Conservation (phyloP, 2,888 invertebrate species). For the Andrena marginata region DNA sequence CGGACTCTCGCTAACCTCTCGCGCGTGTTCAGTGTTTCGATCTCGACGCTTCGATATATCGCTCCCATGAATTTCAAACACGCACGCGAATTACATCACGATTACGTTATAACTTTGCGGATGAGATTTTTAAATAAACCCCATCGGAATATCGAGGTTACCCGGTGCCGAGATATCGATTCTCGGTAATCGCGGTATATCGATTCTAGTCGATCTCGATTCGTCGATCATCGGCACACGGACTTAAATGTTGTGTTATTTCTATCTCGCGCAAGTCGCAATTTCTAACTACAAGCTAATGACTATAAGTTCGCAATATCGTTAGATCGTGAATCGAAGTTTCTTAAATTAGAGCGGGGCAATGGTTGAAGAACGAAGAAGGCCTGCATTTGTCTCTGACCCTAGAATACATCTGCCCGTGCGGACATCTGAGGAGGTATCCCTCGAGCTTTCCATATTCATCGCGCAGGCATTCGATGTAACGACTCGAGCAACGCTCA, state of each 20-base stretch:
- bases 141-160: not conserved
- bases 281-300: too few species aligned
- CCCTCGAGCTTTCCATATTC: conserved; percentile 87
- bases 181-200: too few species aligned
- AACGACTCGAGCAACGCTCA: conserved; percentile 88
- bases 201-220: too few species aligned
- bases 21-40: too few species aligned
- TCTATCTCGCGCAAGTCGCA: too few species aligned
- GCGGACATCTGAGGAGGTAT: conserved; percentile 90
- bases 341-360: conserved; percentile 74
- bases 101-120: not conserved
- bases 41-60: not conserved
- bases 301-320: too few species aligned
- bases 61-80: not conserved
- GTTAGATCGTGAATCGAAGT: too few species aligned
- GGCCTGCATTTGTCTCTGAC: conserved; percentile 90
- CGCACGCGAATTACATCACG: not conserved
- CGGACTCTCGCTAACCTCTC: too few species aligned
- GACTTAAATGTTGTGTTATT: too few species aligned
- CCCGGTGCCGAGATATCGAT: not conserved
- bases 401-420: conserved; percentile 90
- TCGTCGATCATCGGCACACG: too few species aligned
- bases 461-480: conserved; percentile 88
- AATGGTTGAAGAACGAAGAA: conserved; percentile 87
- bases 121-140: conserved; percentile 7